Percentiles rank a stretch among this genome's conserved stretches.
phyloP scores from a whole-genome alignment of 2,888 invertebrate species.

The Torymus aiolomorphi region DNA sequence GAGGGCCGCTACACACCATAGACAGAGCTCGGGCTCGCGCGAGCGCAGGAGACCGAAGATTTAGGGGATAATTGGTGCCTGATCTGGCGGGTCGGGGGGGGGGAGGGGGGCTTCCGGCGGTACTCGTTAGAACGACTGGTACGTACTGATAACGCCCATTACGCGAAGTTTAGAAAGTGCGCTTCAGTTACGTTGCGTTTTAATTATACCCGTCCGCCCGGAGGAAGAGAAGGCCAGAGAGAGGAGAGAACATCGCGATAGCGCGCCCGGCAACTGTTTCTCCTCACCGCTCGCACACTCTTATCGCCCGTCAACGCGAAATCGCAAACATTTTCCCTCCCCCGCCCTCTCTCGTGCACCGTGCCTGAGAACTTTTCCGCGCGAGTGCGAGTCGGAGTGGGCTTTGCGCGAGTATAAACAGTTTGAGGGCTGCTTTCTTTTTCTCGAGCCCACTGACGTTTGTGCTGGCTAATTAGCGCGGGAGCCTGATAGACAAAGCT shows the following conservation, averaged over 20 bases:
- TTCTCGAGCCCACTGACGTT: no score
- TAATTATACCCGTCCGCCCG: slow-evolving; percentile 66
- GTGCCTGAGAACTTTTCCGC: no score
- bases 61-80: slow-evolving; percentile 56
- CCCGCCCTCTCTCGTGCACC: not conserved
- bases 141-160: slow-evolving; percentile 71
- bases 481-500: no score
- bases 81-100: slow-evolving; percentile 30
- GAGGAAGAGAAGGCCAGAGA: not conserved
- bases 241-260: slow-evolving; percentile 26
- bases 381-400: no score
- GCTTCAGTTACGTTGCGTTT: slow-evolving; percentile 69
- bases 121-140: slow-evolving; percentile 71
- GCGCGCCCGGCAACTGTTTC: slow-evolving; percentile 34
- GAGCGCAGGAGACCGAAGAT: slow-evolving; percentile 18
- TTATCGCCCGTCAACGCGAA: slow-evolving; percentile 34
- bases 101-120: slow-evolving; percentile 40
- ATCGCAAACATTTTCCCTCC: not conserved
- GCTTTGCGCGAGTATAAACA: no score
- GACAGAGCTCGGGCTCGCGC: slow-evolving; percentile 30
- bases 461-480: no score
- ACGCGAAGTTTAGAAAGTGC: slow-evolving; percentile 68
- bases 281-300: slow-evolving; percentile 1
- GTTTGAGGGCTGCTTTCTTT: no score
- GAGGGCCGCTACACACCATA: slow-evolving; percentile 20